Percentiles rank a stretch among this genome's conserved stretches.
Evolutionary conservation across 2,888 invertebrate species (phyloP).

Genomic region (Spodoptera exigua): DNA sequence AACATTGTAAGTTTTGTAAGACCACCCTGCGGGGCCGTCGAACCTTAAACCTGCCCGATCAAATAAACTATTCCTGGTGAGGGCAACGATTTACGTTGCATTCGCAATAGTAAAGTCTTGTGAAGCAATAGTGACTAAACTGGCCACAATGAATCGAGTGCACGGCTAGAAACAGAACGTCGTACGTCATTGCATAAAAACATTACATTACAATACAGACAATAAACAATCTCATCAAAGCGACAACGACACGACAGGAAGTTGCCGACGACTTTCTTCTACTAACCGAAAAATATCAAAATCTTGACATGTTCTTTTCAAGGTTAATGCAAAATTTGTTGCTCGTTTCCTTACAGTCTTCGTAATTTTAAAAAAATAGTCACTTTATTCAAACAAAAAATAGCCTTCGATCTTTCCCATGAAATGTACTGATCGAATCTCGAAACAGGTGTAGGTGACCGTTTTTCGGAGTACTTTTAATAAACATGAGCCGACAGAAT

Average conservation of each 20-base stretch:
- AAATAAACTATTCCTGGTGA: constrained; percentile 75
- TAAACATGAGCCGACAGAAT: constrained; percentile 64
- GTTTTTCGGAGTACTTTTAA: constrained; percentile 61
- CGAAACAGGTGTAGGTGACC: constrained; percentile 58
- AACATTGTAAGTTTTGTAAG: constrained; percentile 57
- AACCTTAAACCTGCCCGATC: constrained; percentile 70
- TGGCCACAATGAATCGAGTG: constrained; percentile 62
- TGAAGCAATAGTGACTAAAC: constrained; percentile 63
- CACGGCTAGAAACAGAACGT: constrained; percentile 63
- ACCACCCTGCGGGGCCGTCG: constrained; percentile 74
- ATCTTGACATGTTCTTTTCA: constrained; percentile 25
- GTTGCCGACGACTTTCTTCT: constrained; percentile 53
- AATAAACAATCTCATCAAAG: constrained; percentile 75
- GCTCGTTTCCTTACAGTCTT: constrained; percentile 22
- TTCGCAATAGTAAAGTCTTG: constrained; percentile 66
- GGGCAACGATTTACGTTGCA: constrained; percentile 72
- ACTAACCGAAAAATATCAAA: constrained; percentile 20
- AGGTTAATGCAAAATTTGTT: constrained; percentile 25
- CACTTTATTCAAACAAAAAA: constrained; percentile 30
- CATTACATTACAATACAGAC: constrained; percentile 72
- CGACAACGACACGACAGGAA: constrained; percentile 48
- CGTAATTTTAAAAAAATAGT: too few relatives aligned
- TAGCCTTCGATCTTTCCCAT: constrained; percentile 33
- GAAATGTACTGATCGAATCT: constrained; percentile 49
- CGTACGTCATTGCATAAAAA: constrained; percentile 69